A percentile compares a stretch with the other conserved stretches of the same genome.
Conservation (phyloP, 1,140 invertebrate genomes). For the Listronotus oregonensis region DNA sequence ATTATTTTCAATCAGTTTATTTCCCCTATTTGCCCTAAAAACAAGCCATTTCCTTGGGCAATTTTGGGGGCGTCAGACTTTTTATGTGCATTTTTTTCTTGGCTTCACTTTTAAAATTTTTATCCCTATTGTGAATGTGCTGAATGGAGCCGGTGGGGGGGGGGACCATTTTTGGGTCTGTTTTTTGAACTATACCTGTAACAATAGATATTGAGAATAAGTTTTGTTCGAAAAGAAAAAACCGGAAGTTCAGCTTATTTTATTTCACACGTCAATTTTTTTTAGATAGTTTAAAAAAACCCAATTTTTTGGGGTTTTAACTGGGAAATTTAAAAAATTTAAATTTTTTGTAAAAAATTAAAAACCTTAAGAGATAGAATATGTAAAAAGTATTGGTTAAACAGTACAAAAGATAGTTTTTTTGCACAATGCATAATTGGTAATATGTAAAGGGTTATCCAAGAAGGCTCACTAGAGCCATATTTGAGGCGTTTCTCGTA, state of each 20-base stretch:
- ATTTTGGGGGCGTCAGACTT: slow-evolving; percentile 31
- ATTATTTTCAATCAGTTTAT: neutral
- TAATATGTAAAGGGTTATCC: too few relatives aligned
- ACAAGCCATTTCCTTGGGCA: slow-evolving; percentile 23
- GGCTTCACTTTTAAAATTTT: slow-evolving; percentile 66
- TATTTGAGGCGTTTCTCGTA: too few relatives aligned
- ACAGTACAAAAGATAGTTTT: too few relatives aligned
- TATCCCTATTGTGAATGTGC: slow-evolving; percentile 55
- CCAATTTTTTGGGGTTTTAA: neutral
- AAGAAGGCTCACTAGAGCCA: too few relatives aligned
- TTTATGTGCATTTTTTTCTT: slow-evolving; percentile 64
- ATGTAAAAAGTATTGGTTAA: neutral
- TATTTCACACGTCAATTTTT: too few relatives aligned
- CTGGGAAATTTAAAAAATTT: neutral
- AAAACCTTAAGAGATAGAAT: neutral
- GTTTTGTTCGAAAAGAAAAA: too few relatives aligned
- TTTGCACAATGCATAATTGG: too few relatives aligned
- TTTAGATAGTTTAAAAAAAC: too few relatives aligned
- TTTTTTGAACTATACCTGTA: slow-evolving; percentile 48
- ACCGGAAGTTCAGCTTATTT: too few relatives aligned
- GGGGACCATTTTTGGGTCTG: slow-evolving; percentile 49
- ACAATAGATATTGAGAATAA: neutral
- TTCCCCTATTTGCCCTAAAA: neutral
- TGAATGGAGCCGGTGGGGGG: slow-evolving; percentile 55
- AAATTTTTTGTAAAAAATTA: neutral